Percentiles rank a stretch among this genome's conserved stretches.
Conservation (phyloP, 2,888 invertebrate species). For the Caradrina clavipalpis region DNA sequence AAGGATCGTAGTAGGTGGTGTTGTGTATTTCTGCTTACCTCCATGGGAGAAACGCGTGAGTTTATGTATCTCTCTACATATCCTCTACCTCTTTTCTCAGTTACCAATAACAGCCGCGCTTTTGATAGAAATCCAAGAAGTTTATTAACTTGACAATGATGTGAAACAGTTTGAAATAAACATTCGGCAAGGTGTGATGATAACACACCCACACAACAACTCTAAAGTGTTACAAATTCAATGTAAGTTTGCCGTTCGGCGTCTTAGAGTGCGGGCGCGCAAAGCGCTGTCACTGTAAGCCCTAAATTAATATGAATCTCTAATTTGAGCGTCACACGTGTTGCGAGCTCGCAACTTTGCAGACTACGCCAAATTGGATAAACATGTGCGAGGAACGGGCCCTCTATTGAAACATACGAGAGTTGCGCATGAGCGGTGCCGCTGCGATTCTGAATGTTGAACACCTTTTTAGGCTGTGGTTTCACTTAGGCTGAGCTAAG, state of each 20-base stretch:
- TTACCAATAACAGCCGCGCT: no score
- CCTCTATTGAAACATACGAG: conserved; percentile 67
- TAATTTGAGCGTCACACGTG: conserved; percentile 90
- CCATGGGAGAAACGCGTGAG: no score
- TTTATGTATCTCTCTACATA: no score
- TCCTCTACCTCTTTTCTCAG: no score
- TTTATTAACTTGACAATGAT: no score
- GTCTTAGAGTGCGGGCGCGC: conserved; percentile 73
- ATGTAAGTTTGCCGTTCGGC: conserved; percentile 74
- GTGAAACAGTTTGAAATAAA: neutral
- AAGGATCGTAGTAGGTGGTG: no score
- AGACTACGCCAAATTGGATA: conserved; percentile 90
- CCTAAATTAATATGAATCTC: conserved; percentile 90
- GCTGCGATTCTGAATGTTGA: conserved; percentile 29
- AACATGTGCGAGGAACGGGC: conserved; percentile 86
- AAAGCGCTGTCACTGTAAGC: conserved; percentile 82
- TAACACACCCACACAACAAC: conserved; percentile 60
- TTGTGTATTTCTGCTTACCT: no score
- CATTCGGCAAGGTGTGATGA: conserved; percentile 2
- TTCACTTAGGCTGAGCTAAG: no score
- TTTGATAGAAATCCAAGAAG: no score
- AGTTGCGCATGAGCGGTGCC: conserved; percentile 39
- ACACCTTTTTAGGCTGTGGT: neutral
- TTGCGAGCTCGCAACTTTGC: conserved; percentile 90
- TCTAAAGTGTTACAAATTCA: conserved; percentile 72